A percentile compares a stretch with the other conserved stretches of the same genome.
Conservation (phyloP, 2,888 invertebrate genomes). For the Tholera decimalis region DNA sequence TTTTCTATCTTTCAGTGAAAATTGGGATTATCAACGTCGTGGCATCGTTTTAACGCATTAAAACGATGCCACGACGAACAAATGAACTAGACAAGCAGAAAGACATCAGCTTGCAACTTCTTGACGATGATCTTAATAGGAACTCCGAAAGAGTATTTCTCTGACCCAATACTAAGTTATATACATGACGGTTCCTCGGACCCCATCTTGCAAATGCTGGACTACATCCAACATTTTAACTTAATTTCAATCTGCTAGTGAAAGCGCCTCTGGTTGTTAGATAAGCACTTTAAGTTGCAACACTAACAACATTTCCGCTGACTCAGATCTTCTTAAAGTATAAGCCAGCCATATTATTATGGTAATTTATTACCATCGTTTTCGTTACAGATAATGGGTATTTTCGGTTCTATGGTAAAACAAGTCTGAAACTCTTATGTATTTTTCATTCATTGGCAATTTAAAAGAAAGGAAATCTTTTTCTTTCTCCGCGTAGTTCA, state of each 20-base stretch:
- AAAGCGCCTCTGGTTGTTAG: slow-evolving; percentile 51
- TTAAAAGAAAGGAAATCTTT: too few species aligned
- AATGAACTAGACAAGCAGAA: too few species aligned
- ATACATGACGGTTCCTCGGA: neutral
- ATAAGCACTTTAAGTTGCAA: slow-evolving; percentile 50
- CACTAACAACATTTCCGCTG: slow-evolving; percentile 46
- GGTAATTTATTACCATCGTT: slow-evolving; percentile 39
- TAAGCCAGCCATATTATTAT: slow-evolving; percentile 50
- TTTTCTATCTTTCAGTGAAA: too few species aligned
- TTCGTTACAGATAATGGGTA: slow-evolving; percentile 7
- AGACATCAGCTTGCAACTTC: too few species aligned
- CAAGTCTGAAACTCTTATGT: neutral
- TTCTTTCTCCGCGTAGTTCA: too few species aligned
- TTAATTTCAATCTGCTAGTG: slow-evolving; percentile 44
- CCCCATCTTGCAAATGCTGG: slow-evolving; percentile 4
- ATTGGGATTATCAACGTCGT: too few species aligned
- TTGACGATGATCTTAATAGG: too few species aligned
- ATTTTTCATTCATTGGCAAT: neutral
- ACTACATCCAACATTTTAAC: slow-evolving; percentile 41
- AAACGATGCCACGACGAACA: too few species aligned
- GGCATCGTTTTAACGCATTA: too few species aligned
- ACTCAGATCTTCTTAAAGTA: slow-evolving; percentile 38
- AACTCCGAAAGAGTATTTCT: too few species aligned
- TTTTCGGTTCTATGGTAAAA: slow-evolving; percentile 9
- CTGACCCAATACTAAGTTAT: neutral